Base-by-base conservation (phyloP, 2,797 vertebrate species). In the Parambassis ranga region DNA sequence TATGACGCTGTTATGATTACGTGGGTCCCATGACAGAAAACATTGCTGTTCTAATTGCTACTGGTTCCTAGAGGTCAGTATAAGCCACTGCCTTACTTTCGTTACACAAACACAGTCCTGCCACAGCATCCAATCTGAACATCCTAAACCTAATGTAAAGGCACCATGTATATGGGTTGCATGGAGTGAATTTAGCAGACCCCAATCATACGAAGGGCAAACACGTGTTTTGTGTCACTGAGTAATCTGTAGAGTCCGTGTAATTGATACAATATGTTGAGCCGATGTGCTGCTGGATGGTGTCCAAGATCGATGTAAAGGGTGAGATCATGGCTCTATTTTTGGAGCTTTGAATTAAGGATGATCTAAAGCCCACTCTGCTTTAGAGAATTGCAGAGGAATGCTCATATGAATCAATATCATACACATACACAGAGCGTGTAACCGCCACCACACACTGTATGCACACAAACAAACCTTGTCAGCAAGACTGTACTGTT, bases 191-290 rank as follows among this genome's bases (percentile, higher is more conserved):
- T 18, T 39, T 59, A 65, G 31, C 4, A 7, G 53, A 43, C 38
- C 38, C 41, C 43, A 64, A 42, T 70, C 66, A 61, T 53, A 57
- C 38, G 39, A 49, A 49, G 64, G 35, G 51, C 57, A 53, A 74
- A 63, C 85, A 82, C 71, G 63, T 88, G 86, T 90, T 91, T 84
- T 81, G 58, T 72, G 70, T 82, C 66, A 64, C 38, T 42, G 42
- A 58, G 43, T 85, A 85, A 88, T 84, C 75, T 35, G 23, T 19
- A 73, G 75, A 64, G 59, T 48, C 57, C 44, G 15, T 49, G 59
- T 89, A 87, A 90, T 88, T 79, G 82, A 79, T 77, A 53, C 76
- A 77, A 65, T 70, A 39, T 91, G 87, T 82, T 71, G 61, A 24
- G 69, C 57, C 37, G 66, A 74, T 43, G 26, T 75, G 63, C 50